phyloP scores from a whole-genome alignment of 2,797 vertebrate genomes.

The Hybognathus amarus region DNA sequence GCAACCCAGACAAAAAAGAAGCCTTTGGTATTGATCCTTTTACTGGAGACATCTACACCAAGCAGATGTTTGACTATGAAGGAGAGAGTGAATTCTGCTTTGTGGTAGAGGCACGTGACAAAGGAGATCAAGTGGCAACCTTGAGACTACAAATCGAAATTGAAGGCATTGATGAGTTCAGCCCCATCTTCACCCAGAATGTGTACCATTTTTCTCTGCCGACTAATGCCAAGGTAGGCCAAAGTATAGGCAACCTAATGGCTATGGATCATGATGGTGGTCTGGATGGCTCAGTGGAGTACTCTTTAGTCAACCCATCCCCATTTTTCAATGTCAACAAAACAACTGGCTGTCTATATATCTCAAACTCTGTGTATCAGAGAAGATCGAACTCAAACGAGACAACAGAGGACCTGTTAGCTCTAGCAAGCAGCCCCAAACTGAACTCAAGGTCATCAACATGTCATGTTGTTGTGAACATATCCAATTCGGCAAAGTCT shows the following conservation, averaged over 20 bases:
- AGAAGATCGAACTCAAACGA: slow-evolving; percentile 65
- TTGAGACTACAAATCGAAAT: slow-evolving; percentile 83
- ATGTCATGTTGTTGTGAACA: slow-evolving; percentile 85
- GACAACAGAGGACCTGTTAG: slow-evolving; percentile 77
- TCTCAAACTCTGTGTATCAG: slow-evolving; percentile 76
- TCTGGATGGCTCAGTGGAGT: slow-evolving; percentile 87
- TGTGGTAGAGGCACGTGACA: slow-evolving; percentile 88
- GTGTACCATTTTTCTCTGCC: slow-evolving; percentile 86
- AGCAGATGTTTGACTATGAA: slow-evolving; percentile 90
- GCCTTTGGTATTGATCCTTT: slow-evolving; percentile 85
- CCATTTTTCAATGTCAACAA: slow-evolving; percentile 86
- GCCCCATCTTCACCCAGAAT: slow-evolving; percentile 88
- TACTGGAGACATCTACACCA: slow-evolving; percentile 86
- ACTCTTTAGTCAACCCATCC: slow-evolving; percentile 80
- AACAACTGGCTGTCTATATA: slow-evolving; percentile 83
- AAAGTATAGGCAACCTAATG: slow-evolving; percentile 84
- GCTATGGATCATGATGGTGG: slow-evolving; percentile 88
- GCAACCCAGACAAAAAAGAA: slow-evolving; percentile 75
- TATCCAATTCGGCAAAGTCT: slow-evolving; percentile 79
- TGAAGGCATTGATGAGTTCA: slow-evolving; percentile 90
- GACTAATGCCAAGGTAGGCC: slow-evolving; percentile 72
- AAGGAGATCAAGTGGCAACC: slow-evolving; percentile 81
- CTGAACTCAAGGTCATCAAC: slow-evolving; percentile 80
- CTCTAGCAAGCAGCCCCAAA: slow-evolving; percentile 86
- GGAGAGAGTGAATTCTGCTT: slow-evolving; percentile 84